Conservation (phyloP, 2,113 vertebrate genomes). For the Chloebia gouldiae region DNA sequence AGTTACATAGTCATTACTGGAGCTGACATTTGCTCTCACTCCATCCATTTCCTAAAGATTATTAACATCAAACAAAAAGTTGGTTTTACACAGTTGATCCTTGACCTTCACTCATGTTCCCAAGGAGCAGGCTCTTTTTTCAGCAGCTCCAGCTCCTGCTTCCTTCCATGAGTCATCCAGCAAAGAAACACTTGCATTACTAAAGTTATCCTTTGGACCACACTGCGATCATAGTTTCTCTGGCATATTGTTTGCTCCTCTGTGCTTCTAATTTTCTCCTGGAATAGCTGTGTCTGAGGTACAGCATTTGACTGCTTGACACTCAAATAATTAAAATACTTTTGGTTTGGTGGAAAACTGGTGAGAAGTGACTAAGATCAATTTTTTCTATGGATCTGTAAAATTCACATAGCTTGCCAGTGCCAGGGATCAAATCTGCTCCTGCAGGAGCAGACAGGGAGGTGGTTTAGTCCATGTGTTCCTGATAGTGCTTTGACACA, state of each 20-base stretch:
- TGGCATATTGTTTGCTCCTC: slow-evolving; percentile 21
- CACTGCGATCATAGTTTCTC: neutral
- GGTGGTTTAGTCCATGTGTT: neutral
- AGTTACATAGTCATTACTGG: slow-evolving; percentile 41
- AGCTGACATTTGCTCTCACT: slow-evolving; percentile 56
- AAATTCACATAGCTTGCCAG: neutral
- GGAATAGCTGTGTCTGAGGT: slow-evolving; percentile 10
- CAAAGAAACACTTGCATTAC: slow-evolving; percentile 41
- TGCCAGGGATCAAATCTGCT: neutral
- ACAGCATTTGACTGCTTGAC: neutral
- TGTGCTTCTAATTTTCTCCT: slow-evolving; percentile 42
- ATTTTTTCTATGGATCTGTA: neutral
- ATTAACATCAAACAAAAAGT: slow-evolving; percentile 56
- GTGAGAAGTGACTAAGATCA: neutral
- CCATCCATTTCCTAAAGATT: slow-evolving; percentile 54
- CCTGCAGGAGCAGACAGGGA: neutral
- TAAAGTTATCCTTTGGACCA: slow-evolving; percentile 27
- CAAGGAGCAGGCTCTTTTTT: slow-evolving; percentile 26
- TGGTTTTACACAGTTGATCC: slow-evolving; percentile 37
- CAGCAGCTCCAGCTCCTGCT: neutral
- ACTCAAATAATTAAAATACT: slow-evolving; percentile 1
- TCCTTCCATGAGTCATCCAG: slow-evolving; percentile 51
- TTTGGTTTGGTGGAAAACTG: neutral
- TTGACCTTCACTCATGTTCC: slow-evolving; percentile 32
- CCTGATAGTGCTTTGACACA: neutral